These are phyloP conservation scores for Oxygymnocypris stewartii DNA, from an alignment of 2,113 vertebrate genomes.

Conservation along the genomic window DNA sequence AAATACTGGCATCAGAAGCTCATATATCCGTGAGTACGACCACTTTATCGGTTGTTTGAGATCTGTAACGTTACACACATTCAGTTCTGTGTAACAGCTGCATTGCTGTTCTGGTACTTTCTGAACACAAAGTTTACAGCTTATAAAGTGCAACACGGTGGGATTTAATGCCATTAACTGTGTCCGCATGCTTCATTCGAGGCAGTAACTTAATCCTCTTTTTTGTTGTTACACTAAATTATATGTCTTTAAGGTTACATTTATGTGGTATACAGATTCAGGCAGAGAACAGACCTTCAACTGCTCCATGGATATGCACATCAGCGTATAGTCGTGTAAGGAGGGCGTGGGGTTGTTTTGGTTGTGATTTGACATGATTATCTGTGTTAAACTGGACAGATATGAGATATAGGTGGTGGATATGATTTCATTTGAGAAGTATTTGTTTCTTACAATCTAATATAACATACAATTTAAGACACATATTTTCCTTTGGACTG, in stretches of 20 bases:
- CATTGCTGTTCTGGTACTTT: slow-evolving; percentile 8
- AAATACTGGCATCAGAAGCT: slow-evolving; percentile 46
- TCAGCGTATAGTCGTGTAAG: not conserved
- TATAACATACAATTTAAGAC: not conserved
- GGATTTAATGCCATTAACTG: slow-evolving; percentile 1
- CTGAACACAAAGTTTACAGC: slow-evolving; percentile 36
- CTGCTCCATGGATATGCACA: slow-evolving; percentile 36
- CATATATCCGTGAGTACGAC: slow-evolving; percentile 56
- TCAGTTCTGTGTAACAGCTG: not conserved
- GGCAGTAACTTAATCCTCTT: not conserved
- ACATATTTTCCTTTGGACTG: not conserved
- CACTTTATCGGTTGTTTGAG: no score
- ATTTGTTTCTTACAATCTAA: not conserved
- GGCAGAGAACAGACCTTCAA: not conserved
- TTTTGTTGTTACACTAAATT: not conserved
- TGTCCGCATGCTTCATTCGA: not conserved
- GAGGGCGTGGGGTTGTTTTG: slow-evolving; percentile 12
- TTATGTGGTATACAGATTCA: not conserved
- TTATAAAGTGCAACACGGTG: not conserved
- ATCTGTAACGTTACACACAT: not conserved
- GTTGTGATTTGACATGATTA: not conserved
- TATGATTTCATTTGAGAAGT: not conserved
- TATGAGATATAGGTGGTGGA: not conserved
- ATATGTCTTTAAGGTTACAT: not conserved
- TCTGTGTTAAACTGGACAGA: not conserved